phyloP scores from a whole-genome alignment of 2,888 invertebrate species.

The Scaptomyza polygonia region DNA sequence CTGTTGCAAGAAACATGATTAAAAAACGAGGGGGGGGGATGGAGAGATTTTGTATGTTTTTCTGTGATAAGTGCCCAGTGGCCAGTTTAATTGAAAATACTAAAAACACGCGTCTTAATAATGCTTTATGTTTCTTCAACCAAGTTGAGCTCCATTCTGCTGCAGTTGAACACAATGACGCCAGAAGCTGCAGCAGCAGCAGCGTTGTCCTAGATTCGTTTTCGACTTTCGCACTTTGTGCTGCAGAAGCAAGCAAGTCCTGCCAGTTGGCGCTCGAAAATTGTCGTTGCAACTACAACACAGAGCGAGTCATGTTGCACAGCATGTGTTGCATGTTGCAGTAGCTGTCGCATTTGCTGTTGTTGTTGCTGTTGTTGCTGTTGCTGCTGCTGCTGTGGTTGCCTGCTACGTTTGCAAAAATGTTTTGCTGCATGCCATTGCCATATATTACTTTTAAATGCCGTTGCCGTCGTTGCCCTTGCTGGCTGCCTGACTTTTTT shows the following conservation, averaged over 20 bases:
- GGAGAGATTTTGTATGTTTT: constrained; percentile 60
- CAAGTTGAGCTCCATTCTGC: constrained; percentile 27
- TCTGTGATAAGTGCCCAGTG: constrained; percentile 63
- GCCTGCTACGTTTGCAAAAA: constrained; percentile 70
- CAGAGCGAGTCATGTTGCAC: constrained; percentile 68
- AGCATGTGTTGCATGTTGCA: constrained; percentile 79
- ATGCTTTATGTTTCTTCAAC: constrained; percentile 59
- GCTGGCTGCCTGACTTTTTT: constrained; percentile 52
- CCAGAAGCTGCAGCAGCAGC: constrained; percentile 18
- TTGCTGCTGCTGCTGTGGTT: constrained; percentile 42
- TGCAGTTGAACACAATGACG: constrained; percentile 26
- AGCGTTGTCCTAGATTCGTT: constrained; percentile 45
- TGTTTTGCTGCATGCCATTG: constrained; percentile 75
- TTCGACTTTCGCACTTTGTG: constrained; percentile 21
- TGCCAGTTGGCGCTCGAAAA: constrained; percentile 38
- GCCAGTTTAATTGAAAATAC: constrained; percentile 74
- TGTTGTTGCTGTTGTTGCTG: constrained; percentile 34
- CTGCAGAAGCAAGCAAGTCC: constrained; percentile 33
- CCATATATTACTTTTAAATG: constrained; percentile 80
- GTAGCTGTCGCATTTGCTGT: constrained; percentile 36
- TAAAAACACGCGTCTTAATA: constrained; percentile 78
- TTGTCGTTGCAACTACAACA: constrained; percentile 56
- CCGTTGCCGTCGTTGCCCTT: constrained; percentile 42
- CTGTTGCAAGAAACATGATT: constrained; percentile 28
- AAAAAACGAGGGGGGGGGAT: constrained; percentile 60